phyloP scores from a whole-genome alignment of 1,140 invertebrate genomes.

The Drosophila lacertosa region DNA sequence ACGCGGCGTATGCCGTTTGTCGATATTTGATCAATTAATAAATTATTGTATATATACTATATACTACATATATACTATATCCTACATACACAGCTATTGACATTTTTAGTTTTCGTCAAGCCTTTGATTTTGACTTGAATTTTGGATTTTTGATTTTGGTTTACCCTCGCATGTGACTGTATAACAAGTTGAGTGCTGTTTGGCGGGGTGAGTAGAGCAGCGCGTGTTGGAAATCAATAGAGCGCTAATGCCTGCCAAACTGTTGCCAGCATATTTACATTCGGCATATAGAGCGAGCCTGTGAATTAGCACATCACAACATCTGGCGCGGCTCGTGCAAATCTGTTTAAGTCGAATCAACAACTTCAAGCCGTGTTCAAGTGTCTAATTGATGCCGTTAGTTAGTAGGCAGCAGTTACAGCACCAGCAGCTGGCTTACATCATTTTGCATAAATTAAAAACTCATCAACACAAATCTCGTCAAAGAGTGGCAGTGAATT shows the following conservation, averaged over 20 bases:
- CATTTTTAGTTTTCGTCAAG: conserved; percentile 9
- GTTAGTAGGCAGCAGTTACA: conserved; percentile 4
- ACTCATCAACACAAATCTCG: conserved; percentile 13
- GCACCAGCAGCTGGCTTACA: conserved; percentile 33
- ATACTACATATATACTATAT: too few relatives aligned
- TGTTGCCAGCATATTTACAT: conserved; percentile 9
- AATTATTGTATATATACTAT: too few relatives aligned
- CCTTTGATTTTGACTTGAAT: too few relatives aligned
- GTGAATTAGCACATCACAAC: conserved; percentile 31
- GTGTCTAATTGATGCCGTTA: conserved; percentile 19
- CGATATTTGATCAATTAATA: conserved; percentile 33
- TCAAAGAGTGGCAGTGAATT: conserved; percentile 14
- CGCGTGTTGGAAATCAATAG: not conserved
- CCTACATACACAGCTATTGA: conserved; percentile 18
- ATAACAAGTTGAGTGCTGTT: not conserved
- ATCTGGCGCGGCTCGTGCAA: conserved; percentile 29
- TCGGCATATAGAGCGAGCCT: conserved; percentile 4
- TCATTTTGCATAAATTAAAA: conserved; percentile 60
- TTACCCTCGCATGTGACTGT: conserved; percentile 9
- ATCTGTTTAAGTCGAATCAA: conserved; percentile 46
- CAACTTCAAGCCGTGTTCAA: conserved; percentile 28
- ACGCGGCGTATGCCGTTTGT: conserved; percentile 13
- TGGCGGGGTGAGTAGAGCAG: not conserved
- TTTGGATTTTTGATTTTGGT: not conserved
- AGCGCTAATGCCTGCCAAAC: conserved; percentile 7